These are phyloP conservation scores for Brotula barbata DNA, from an alignment of 2,797 vertebrate species.

Conservation along the genomic window DNA sequence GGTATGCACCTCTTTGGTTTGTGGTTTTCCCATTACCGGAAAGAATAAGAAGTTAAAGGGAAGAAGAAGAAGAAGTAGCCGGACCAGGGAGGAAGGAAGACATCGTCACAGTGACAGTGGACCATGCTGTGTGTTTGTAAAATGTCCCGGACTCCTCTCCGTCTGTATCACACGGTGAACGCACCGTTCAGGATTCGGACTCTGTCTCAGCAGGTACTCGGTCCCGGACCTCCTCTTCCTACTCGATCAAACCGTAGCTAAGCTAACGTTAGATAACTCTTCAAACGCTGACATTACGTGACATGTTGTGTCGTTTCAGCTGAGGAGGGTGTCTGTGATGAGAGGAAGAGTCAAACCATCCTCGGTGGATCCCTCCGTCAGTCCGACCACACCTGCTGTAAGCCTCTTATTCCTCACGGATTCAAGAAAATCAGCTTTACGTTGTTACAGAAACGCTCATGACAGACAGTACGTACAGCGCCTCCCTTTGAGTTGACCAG, in stretches of 20 bases:
- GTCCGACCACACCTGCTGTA: not conserved
- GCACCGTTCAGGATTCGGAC: not conserved
- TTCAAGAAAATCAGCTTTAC: no score
- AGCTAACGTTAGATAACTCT: not conserved
- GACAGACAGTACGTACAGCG: no score
- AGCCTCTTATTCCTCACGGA: not conserved
- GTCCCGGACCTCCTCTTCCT: not conserved
- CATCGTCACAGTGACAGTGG: not conserved
- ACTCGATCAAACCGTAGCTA: not conserved
- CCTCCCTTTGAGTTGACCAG: no score
- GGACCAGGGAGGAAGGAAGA: not conserved
- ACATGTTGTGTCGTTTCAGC: not conserved
- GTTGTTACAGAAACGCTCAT: no score
- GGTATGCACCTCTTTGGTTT: no score
- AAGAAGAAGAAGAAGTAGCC: not conserved
- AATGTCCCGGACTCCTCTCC: no score
- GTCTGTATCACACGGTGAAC: not conserved
- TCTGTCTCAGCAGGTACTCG: constrained; percentile 31
- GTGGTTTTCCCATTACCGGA: no score
- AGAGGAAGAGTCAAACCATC: not conserved
- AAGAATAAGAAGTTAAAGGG: no score
- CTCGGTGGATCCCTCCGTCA: not conserved
- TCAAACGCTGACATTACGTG: not conserved
- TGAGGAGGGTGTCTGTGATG: not conserved
- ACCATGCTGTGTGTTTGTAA: not conserved